These are phyloP conservation scores for Tryphoninae sp. DNA, from an alignment of 2,888 invertebrate species.

Conservation along the genomic window DNA sequence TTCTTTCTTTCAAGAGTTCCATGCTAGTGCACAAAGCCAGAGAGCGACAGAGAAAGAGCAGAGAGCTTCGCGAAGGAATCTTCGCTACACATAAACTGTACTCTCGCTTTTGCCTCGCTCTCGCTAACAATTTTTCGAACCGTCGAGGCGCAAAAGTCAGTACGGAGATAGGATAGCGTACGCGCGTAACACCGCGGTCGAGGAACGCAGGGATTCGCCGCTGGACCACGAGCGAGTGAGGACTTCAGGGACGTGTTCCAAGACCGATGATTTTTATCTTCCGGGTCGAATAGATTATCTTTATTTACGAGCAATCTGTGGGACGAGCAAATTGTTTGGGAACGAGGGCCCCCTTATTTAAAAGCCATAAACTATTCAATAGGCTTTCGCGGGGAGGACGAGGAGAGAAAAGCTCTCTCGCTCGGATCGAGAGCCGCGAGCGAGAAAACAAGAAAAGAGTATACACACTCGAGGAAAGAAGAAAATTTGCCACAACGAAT, in stretches of 20 bases:
- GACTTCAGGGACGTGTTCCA: conserved; percentile 57
- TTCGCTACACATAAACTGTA: conserved; percentile 25
- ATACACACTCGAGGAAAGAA: conserved; percentile 48
- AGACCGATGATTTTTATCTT: conserved; percentile 79
- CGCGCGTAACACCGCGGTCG: conserved; percentile 34
- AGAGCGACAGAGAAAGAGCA: neutral
- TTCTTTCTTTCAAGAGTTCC: conserved; percentile 21
- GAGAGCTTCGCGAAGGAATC: conserved; percentile 46
- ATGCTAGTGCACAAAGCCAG: conserved; percentile 9
- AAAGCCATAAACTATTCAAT: conserved; percentile 80
- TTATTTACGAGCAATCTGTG: conserved; percentile 81
- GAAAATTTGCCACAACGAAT: conserved; percentile 35
- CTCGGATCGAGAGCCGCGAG: conserved; percentile 51
- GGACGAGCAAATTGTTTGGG: conserved; percentile 80
- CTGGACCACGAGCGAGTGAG: conserved; percentile 33
- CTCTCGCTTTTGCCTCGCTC: conserved; percentile 49
- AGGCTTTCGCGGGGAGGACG: conserved; percentile 63
- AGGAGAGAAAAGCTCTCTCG: neutral
- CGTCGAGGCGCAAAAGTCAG: conserved; percentile 43
- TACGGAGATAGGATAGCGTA: conserved; percentile 6
- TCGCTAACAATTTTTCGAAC: conserved; percentile 43
- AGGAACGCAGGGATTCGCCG: conserved; percentile 37
- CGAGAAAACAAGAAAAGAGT: conserved; percentile 32
- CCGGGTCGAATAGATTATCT: conserved; percentile 81
- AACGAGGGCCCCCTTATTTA: conserved; percentile 79